Base-by-base conservation (phyloP, 2,888 invertebrate species). In the Parnassius smintheus region DNA sequence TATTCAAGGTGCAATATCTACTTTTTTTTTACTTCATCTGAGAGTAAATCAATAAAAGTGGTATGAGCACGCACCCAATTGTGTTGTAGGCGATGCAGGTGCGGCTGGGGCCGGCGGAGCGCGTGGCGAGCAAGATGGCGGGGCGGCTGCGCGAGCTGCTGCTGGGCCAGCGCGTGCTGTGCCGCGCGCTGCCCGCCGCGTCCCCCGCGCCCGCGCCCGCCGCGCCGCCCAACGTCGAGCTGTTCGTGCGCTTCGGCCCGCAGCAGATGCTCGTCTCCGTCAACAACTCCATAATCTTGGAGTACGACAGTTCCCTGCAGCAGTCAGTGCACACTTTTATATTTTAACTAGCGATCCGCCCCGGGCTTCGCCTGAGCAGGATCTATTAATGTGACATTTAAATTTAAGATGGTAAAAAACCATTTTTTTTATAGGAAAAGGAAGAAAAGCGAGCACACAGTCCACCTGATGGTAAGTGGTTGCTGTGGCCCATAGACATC, bases 231-330 rank as follows among this genome's bases (percentile, higher is more conserved):
- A 74, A 92, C 63, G 95, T 95, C 1, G 95, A 95, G 76, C 92
- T 96, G 59, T 95, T 95, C 83, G 95, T 94, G 73, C 92, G 96
- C 73, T 90, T 93, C 59, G 93, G 93, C 65, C 92, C 93, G 13
- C 93, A 93, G 69, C 93, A 93, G 72, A 91, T 93, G 45, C 86
- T 96, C 66, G 94, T 93, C 72, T 95, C 94, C 62, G 93, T 96
- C 65, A 96, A 96, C 82, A 94, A 94, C 74, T 93, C 94, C 12
- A 92, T 96, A 54, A 84, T 92, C 46, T 88, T 94, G 74, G 95
- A 95, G 74, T 91, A 92, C 70, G 93, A 94, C 66, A 35, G 7
- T 7, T 79, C 91, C 64, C 82, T 92, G 52, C 25, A 62, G 58
- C 45, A 61, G 65, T 63, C 44, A 61, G 61, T 58, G 18, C 12